These are phyloP conservation scores for Brotula barbata DNA, from an alignment of 2,797 vertebrate species.

Conservation along the genomic window DNA sequence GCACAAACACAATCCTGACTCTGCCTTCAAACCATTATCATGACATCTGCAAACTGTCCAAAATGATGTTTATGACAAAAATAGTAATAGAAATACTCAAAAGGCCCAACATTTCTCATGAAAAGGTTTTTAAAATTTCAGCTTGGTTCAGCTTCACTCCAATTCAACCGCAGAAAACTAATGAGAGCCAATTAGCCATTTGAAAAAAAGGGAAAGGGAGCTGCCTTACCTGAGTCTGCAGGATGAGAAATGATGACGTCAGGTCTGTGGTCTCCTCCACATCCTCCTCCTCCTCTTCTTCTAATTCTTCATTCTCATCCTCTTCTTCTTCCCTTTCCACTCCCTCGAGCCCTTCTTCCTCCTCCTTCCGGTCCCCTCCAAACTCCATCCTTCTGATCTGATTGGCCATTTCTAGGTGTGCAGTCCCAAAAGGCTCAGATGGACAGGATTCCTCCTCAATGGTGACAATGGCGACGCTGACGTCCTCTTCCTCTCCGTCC, in stretches of 20 bases:
- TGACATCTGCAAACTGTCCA: too few species aligned
- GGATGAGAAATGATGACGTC: background rate
- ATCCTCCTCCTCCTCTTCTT: background rate
- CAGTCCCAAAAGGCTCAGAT: slow-evolving; percentile 45
- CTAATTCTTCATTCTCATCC: background rate
- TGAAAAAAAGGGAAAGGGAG: background rate
- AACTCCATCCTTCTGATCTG: background rate
- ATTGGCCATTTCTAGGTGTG: slow-evolving; percentile 30
- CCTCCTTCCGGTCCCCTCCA: rapidly evolving
- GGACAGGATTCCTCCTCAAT: slow-evolving; percentile 59
- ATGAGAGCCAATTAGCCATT: background rate
- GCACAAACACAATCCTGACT: too few species aligned
- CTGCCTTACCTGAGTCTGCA: slow-evolving; percentile 43
- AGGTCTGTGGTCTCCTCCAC: slow-evolving; percentile 1
- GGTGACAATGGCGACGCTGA: slow-evolving; percentile 48
- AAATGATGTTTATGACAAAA: too few species aligned
- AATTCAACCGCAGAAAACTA: background rate
- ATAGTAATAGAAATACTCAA: too few species aligned
- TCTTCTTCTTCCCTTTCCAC: background rate
- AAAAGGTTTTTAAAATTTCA: too few species aligned
- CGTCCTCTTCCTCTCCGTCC: slow-evolving; percentile 43
- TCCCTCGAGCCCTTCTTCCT: background rate
- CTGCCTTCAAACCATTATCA: too few species aligned
- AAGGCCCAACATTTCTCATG: too few species aligned
- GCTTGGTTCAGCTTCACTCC: background rate